phyloP scores from a whole-genome alignment of 2,113 vertebrate species.

The Ctenodactylus gundi region DNA sequence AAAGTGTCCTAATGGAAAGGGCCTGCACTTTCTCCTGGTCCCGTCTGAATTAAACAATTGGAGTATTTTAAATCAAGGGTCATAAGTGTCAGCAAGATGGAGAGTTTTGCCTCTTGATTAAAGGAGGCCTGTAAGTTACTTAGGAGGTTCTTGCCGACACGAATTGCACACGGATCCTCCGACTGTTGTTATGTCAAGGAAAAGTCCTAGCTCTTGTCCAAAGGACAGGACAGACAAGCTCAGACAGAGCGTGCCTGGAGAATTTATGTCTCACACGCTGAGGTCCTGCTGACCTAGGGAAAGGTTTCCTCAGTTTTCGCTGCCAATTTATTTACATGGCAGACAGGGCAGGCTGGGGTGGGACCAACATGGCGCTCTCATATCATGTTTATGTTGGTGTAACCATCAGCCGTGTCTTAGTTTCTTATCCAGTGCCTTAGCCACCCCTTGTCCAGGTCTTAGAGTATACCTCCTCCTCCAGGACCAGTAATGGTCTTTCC shows the following conservation, averaged over 20 bases:
- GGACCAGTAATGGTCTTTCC: background rate
- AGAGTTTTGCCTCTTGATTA: conserved; percentile 79
- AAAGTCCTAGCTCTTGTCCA: background rate
- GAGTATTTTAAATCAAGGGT: conserved; percentile 73
- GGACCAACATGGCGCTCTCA: background rate
- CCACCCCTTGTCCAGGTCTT: background rate
- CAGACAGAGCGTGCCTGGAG: background rate
- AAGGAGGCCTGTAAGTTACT: conserved; percentile 80
- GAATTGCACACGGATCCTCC: background rate
- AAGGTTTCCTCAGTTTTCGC: background rate
- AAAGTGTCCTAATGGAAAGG: conserved; percentile 66
- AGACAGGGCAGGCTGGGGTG: background rate
- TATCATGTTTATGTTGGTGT: background rate
- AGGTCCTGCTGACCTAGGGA: background rate
- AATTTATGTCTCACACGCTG: background rate
- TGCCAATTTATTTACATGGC: background rate
- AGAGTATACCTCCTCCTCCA: background rate
- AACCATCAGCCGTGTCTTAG: accelerated
- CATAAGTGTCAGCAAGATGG: conserved; percentile 70
- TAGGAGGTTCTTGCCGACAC: conserved; percentile 64
- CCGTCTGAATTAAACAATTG: conserved; percentile 70
- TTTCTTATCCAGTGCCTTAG: background rate
- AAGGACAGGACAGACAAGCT: background rate
- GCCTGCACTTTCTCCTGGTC: conserved; percentile 69
- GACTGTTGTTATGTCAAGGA: background rate